A percentile compares a stretch with the other conserved stretches of the same genome.
phyloP scores from a whole-genome alignment of 2,888 invertebrate genomes.

The Isoperla grammatica region DNA sequence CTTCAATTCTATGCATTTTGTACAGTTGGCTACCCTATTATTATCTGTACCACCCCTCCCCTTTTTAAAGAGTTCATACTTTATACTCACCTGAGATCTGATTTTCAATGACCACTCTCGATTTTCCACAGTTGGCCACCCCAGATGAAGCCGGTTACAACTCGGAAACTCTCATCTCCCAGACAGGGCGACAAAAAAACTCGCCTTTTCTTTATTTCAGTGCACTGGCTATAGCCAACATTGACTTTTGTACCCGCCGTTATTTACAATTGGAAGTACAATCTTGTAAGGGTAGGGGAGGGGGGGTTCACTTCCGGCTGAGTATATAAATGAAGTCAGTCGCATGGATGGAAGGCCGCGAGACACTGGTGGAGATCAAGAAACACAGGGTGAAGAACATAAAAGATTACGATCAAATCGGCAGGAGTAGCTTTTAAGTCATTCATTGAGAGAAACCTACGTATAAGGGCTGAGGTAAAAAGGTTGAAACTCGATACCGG shows the following conservation, averaged over 20 bases:
- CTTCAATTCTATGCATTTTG: too few species aligned
- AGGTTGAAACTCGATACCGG: conserved; percentile 18
- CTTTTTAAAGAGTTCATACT: too few species aligned
- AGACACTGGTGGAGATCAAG: neutral
- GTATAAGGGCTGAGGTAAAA: neutral
- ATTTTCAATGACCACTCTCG: too few species aligned
- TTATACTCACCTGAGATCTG: too few species aligned
- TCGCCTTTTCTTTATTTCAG: conserved; percentile 3
- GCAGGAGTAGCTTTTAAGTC: neutral
- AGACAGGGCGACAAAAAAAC: neutral
- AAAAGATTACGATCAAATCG: conserved; percentile 11
- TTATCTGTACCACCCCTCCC: too few species aligned
- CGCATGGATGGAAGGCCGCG: neutral
- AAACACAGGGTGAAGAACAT: neutral
- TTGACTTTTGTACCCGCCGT: conserved; percentile 16
- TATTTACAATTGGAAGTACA: conserved; percentile 11
- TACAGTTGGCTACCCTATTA: too few species aligned
- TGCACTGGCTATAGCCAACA: conserved; percentile 10
- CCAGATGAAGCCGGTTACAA: too few species aligned
- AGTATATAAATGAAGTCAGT: neutral
- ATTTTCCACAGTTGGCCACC: too few species aligned
- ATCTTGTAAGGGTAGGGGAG: neutral
- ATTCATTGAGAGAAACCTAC: neutral
- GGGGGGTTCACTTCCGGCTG: conserved; percentile 3
- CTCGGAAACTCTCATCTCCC: too few species aligned